Percentiles rank a stretch among this genome's conserved stretches.
These are phyloP conservation scores for Schizaphis graminum DNA, from an alignment of 2,888 invertebrate genomes.

Conservation along the genomic window DNA sequence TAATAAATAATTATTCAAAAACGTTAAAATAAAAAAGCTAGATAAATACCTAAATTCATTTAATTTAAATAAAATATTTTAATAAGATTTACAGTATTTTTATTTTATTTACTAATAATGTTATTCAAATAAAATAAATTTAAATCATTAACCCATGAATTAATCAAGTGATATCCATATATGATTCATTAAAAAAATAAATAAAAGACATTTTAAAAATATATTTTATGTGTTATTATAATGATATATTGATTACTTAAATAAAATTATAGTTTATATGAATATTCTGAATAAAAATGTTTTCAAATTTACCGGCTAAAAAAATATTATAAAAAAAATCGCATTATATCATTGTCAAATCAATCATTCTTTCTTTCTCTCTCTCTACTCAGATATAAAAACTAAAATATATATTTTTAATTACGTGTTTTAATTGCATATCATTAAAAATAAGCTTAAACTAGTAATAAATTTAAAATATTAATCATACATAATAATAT, in stretches of 20 bases:
- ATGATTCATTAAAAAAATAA: neutral
- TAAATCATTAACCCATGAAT: neutral
- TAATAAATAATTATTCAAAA: neutral
- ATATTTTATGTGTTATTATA: neutral
- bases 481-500: neutral
- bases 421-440: neutral
- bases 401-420: constrained; percentile 4
- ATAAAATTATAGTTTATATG: neutral
- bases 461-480: neutral
- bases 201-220: neutral
- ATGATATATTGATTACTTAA: neutral
- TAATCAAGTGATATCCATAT: neutral
- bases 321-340: neutral
- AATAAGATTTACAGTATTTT: neutral
- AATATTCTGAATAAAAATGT: neutral
- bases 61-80: constrained; percentile 20
- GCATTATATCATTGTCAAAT: neutral
- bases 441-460: constrained; percentile 12
- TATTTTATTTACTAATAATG: neutral
- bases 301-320: neutral
- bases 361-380: neutral
- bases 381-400: neutral
- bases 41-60: neutral
- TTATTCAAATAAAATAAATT: neutral
- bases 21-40: neutral